Evolutionary conservation across 92 coral and sea anemone species (phyloP).

Genomic region (Porites divaricata): DNA sequence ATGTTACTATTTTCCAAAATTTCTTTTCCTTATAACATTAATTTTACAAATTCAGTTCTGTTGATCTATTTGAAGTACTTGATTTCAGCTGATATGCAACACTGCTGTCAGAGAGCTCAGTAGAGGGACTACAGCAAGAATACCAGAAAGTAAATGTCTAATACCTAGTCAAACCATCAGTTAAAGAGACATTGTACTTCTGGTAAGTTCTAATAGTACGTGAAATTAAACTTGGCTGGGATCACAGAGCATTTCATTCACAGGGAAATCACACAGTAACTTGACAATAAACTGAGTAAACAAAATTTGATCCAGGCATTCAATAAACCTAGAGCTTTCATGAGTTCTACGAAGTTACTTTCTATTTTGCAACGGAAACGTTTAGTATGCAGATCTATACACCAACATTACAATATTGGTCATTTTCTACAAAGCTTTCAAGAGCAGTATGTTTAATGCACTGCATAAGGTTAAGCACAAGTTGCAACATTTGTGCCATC

Average conservation of each 20-base stretch:
- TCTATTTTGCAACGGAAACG: background rate
- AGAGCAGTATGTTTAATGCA: background rate
- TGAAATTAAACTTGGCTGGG: background rate
- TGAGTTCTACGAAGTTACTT: background rate
- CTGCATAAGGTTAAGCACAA: background rate
- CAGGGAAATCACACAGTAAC: background rate
- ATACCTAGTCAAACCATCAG: no score
- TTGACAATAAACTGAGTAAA: slow-evolving; percentile 1
- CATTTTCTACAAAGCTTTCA: background rate
- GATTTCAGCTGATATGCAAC: no score
- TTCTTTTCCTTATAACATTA: no score
- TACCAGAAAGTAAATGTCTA: no score
- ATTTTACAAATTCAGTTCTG: no score
- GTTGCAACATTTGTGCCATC: background rate
- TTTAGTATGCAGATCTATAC: background rate
- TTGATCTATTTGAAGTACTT: no score
- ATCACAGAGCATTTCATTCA: background rate
- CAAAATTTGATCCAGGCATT: background rate
- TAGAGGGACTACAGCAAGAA: no score
- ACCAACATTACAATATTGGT: background rate
- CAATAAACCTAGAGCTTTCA: background rate
- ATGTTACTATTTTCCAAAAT: no score
- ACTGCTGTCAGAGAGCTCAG: no score
- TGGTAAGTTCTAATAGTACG: no score
- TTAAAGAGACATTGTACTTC: no score